A percentile compares a stretch with the other conserved stretches of the same genome.
Conservation (phyloP, 2,113 vertebrate genomes). For the Origma solitaria region DNA sequence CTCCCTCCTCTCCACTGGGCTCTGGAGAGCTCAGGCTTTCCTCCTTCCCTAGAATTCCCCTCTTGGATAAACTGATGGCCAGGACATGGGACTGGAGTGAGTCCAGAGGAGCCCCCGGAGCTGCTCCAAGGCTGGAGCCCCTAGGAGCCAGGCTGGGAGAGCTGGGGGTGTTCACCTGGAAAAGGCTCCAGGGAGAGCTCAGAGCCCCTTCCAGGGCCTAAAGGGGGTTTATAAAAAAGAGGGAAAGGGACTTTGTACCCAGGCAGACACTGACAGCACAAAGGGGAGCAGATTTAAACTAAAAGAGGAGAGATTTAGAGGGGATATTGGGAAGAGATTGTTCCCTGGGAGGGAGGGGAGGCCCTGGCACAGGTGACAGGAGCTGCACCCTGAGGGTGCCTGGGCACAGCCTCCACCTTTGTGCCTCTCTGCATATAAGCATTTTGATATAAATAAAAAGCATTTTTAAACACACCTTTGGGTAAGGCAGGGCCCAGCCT, state of each 20-base stretch:
- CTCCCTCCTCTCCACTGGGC: rapidly evolving
- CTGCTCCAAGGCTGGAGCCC: not conserved
- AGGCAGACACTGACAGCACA: not conserved
- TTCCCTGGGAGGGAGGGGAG: not conserved
- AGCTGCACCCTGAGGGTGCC: not conserved
- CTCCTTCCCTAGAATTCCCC: not conserved
- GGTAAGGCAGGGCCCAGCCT: rapidly evolving
- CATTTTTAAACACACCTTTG: not conserved
- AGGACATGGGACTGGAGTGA: not conserved
- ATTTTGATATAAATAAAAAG: too few relatives aligned
- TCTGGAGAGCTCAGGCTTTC: not conserved
- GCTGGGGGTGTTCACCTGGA: not conserved
- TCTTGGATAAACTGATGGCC: rapidly evolving
- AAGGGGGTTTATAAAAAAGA: not conserved
- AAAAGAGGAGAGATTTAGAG: not conserved
- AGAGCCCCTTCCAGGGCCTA: not conserved
- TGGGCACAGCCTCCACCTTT: rapidly evolving
- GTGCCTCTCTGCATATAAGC: too few relatives aligned
- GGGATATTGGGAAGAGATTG: not conserved
- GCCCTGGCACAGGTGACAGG: not conserved
- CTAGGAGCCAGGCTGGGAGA: not conserved
- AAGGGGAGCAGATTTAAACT: not conserved
- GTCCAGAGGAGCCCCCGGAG: not conserved
- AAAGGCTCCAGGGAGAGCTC: not conserved
- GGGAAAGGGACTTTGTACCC: not conserved